Evolutionary conservation across 2,888 invertebrate genomes (phyloP).

Genomic region (Papilio protenor): DNA sequence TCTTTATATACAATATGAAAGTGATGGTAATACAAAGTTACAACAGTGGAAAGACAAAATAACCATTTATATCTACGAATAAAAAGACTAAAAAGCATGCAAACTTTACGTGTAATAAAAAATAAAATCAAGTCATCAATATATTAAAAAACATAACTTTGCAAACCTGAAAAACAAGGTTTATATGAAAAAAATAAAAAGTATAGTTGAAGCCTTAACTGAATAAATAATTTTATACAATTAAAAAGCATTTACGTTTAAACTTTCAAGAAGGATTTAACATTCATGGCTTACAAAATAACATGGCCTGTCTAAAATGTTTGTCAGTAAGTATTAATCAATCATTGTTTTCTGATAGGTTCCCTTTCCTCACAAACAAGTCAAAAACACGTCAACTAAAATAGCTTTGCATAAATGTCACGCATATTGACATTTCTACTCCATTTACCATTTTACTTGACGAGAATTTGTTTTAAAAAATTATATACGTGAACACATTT

Average conservation of each 20-base stretch:
- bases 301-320: background rate
- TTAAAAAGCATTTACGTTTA: background rate
- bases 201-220: background rate
- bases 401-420: conserved; percentile 12
- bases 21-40: background rate
- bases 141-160: too few relatives aligned
- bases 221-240: background rate
- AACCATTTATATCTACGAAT: too few relatives aligned
- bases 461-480: background rate
- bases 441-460: background rate
- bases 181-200: too few relatives aligned
- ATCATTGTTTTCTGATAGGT: background rate
- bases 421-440: conserved; percentile 7
- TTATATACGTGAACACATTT: background rate
- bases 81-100: too few relatives aligned
- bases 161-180: too few relatives aligned
- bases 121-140: too few relatives aligned
- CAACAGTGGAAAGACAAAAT: too few relatives aligned
- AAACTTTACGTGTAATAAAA: too few relatives aligned
- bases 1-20: background rate
- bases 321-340: background rate
- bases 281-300: background rate
- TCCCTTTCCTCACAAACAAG: background rate
- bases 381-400: conserved; percentile 6
- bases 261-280: background rate